phyloP scores from a whole-genome alignment of 1,140 invertebrate genomes.

The Pararge aegeria region DNA sequence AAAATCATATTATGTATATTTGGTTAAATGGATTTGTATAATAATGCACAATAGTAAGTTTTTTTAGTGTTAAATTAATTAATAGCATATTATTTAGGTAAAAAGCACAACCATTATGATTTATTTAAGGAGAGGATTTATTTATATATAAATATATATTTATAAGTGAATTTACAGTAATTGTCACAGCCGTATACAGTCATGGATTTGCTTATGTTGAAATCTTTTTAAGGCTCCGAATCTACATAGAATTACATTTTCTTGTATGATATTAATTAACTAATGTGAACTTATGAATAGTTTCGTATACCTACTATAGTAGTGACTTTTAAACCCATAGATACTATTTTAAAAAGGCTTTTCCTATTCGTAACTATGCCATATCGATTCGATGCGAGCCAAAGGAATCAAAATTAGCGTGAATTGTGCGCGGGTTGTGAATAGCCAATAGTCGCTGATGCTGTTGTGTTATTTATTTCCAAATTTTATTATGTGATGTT shows the following conservation, averaged over 20 bases:
- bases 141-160: no score
- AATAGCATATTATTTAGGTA: neutral
- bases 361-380: slow-evolving; percentile 20
- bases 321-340: neutral
- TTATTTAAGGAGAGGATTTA: no score
- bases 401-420: slow-evolving; percentile 62
- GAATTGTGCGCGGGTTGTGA: slow-evolving; percentile 51
- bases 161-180: no score
- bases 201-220: neutral
- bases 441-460: slow-evolving; percentile 48
- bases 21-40: slow-evolving; percentile 10
- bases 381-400: slow-evolving; percentile 41
- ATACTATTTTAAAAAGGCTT: slow-evolving; percentile 11
- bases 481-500: slow-evolving; percentile 71
- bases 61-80: slow-evolving; percentile 12
- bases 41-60: neutral
- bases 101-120: slow-evolving; percentile 8
- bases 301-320: neutral
- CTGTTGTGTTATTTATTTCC: slow-evolving; percentile 66
- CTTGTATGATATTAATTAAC: neutral
- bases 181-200: no score
- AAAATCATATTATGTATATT: slow-evolving; percentile 20
- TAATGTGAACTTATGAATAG: neutral
- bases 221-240: neutral
- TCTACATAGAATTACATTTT: neutral